Evolutionary conservation across 2,888 invertebrate genomes (phyloP), one percentile per base, ranked within the genome.

Genomic region (Nomada ferruginata): DNA sequence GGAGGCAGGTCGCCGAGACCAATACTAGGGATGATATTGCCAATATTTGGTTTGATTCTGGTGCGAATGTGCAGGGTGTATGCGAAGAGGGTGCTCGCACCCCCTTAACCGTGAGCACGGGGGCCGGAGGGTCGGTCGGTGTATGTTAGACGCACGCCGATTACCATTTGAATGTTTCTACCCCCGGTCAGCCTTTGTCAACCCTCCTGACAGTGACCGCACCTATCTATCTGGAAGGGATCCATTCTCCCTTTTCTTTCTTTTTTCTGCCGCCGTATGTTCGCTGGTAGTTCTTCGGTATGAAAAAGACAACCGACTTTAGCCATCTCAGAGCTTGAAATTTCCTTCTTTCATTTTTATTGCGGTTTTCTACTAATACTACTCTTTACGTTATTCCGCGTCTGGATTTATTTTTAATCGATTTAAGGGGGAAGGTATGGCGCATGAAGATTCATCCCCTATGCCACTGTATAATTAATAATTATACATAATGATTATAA

Each of bases 21-120:
- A 92, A 92, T 91, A 86, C 82, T 85, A 60, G 86, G 91, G 91
- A 91, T 91, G 92, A 93, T 93, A 93, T 93, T 93, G 93, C 91
- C 93, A 93, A 93, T 93, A 93, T 93, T 93, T 93, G 92, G 92
- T 92, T 92, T 93, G 92, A 93, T 93, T 93, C 92, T 91, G 90
- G 87, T 89, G 89, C 88, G 88, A 88, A 89, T 87, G 86, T 87
- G 83, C 80, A 85, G 85, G 82, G 76, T 85, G 87, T 85, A 76
- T 85, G 65, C 83, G 83, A 69, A 79, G 85, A 77, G 84, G 85
- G 84, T 11, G 47, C 80, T 20, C 29, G 82, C 85, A 86, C 75
- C 85, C 86, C 84, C 86, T 86, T 86, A 81, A 81, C 72, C 72
- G 29, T 61, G 69, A 70, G 71, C 71, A 78, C 68, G 75, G 82